These are phyloP conservation scores for Helicoverpa zea DNA, from an alignment of 1,140 invertebrate genomes.

Conservation along the genomic window DNA sequence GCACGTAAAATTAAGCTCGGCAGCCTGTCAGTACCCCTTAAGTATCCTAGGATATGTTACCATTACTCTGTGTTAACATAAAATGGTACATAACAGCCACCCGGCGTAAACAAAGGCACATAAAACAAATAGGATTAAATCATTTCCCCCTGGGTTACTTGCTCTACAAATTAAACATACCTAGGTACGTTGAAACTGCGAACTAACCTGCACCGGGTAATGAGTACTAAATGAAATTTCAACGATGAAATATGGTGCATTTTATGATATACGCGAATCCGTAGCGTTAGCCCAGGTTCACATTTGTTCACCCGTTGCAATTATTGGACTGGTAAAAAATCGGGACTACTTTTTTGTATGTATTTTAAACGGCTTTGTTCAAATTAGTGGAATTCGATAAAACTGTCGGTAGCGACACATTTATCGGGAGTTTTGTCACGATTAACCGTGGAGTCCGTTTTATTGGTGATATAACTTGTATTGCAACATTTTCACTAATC, in stretches of 20 bases:
- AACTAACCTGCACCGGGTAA: conserved; percentile 46
- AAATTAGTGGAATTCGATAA: not conserved
- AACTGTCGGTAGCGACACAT: too few species aligned
- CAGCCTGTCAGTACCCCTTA: not conserved
- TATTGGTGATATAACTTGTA: too few species aligned
- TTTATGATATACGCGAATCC: conserved; percentile 37
- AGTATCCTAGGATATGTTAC: not conserved
- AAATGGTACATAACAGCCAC: conserved; percentile 19
- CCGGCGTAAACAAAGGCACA: conserved; percentile 27
- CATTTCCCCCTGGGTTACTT: conserved; percentile 42
- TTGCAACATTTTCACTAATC: too few species aligned
- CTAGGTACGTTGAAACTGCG: conserved; percentile 10
- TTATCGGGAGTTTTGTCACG: too few species aligned
- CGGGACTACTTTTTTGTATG: not conserved
- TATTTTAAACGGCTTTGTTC: not conserved
- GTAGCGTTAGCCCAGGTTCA: not conserved
- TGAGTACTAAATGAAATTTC: conserved; percentile 50
- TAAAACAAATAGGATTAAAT: conserved; percentile 48
- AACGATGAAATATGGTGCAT: conserved; percentile 45
- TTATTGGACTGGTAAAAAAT: not conserved
- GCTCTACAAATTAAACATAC: conserved; percentile 43
- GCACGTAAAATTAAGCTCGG: not conserved
- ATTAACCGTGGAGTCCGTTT: too few species aligned
- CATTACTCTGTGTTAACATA: conserved; percentile 21
- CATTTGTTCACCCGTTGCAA: conserved; percentile 16